Evolutionary conservation across 2,888 invertebrate genomes (phyloP).

Genomic region (Tholera decimalis): DNA sequence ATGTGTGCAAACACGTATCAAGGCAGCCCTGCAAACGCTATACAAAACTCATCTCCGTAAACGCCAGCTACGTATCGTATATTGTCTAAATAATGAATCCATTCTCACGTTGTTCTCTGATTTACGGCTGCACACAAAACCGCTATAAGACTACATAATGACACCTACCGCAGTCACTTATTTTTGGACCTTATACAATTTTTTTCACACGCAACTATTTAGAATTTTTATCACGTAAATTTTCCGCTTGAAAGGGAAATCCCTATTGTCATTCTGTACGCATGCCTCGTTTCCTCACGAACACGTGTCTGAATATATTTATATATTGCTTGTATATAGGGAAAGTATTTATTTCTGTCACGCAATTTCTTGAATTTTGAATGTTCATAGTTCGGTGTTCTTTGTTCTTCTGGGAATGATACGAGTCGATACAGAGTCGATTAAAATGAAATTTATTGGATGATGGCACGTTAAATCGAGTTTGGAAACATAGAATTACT

Average conservation of each 20-base stretch:
- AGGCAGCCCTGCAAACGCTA: slow-evolving; percentile 58
- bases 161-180: slow-evolving; percentile 89
- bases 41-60: slow-evolving; percentile 66
- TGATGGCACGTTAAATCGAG: slow-evolving; percentile 78
- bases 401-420: slow-evolving; percentile 66
- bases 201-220: slow-evolving; percentile 90
- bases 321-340: slow-evolving; percentile 77
- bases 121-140: slow-evolving; percentile 85
- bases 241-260: slow-evolving; percentile 91
- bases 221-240: slow-evolving; percentile 91
- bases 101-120: slow-evolving; percentile 87
- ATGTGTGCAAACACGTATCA: slow-evolving; percentile 43
- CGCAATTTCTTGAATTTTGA: slow-evolving; percentile 85
- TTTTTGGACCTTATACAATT: slow-evolving; percentile 87
- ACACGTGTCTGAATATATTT: slow-evolving; percentile 88
- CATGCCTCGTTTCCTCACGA: slow-evolving; percentile 86
- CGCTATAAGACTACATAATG: slow-evolving; percentile 87
- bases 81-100: slow-evolving; percentile 87
- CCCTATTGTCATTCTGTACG: slow-evolving; percentile 88
- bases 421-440: slow-evolving; percentile 75
- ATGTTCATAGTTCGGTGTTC: slow-evolving; percentile 78
- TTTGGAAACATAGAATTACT: slow-evolving; percentile 69
- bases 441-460: slow-evolving; percentile 79
- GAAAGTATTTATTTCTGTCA: slow-evolving; percentile 87
- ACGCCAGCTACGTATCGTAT: slow-evolving; percentile 71